Percentiles rank a stretch among this genome's conserved stretches.
Evolutionary conservation across 2,888 invertebrate species (phyloP).

Genomic region (Phorcus lineatus): DNA sequence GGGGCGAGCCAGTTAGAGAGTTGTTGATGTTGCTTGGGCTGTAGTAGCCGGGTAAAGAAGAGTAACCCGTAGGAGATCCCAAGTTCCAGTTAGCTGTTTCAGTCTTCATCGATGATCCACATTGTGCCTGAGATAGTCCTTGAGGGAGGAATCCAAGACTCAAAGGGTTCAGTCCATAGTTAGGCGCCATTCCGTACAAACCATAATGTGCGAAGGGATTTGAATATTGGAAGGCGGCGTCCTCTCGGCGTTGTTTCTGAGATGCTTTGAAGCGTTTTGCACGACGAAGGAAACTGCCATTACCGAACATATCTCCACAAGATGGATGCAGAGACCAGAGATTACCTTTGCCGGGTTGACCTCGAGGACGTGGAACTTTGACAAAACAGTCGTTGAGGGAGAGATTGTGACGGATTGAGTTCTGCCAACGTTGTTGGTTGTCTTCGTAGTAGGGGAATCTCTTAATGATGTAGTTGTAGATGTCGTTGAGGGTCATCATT

Average conservation of each 20-base stretch:
- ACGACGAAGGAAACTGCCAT: conserved; percentile 73
- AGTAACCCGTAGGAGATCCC: too few species aligned
- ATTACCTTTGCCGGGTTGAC: conserved; percentile 74
- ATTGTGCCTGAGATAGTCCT: too few species aligned
- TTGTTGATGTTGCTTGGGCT: too few species aligned
- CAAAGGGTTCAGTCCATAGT: conserved; percentile 41
- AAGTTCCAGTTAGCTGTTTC: too few species aligned
- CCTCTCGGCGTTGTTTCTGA: conserved; percentile 39
- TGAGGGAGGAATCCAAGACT: too few species aligned
- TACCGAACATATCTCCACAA: conserved; percentile 75
- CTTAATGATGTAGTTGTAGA: conserved; percentile 92
- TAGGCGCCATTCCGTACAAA: conserved; percentile 54
- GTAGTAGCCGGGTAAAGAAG: too few species aligned
- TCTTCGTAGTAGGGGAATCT: conserved; percentile 89
- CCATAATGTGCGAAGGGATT: conserved; percentile 64
- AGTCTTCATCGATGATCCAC: too few species aligned
- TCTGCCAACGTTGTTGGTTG: conserved; percentile 85
- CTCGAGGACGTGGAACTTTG: conserved; percentile 82
- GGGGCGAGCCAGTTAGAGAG: too few species aligned
- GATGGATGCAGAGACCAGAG: conserved; percentile 74
- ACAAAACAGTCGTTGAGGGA: conserved; percentile 97
- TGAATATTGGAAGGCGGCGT: conserved; percentile 58
- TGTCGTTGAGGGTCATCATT: conserved; percentile 92
- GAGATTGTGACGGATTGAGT: conserved; percentile 87
- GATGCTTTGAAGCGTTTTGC: conserved; percentile 72